Conservation (phyloP, 2,797 vertebrate species). For the Protonibea diacanthus region DNA sequence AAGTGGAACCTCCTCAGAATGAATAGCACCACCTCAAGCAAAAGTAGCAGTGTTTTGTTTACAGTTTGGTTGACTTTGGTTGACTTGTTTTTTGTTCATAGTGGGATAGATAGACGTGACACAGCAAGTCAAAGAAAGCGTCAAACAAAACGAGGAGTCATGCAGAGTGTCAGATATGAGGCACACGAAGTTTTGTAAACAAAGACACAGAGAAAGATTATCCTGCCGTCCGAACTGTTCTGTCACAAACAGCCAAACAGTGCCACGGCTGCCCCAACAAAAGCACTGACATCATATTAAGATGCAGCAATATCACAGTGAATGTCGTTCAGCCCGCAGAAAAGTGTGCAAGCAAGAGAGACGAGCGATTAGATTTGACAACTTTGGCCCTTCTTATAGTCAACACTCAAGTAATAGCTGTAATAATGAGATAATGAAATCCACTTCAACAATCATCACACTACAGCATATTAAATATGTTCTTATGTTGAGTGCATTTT, state of each 20-base stretch:
- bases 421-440: constrained; percentile 43
- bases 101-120: constrained; percentile 2
- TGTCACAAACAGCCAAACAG: constrained; percentile 8
- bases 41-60: constrained; percentile 21
- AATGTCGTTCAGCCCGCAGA: not conserved
- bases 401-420: constrained; percentile 34
- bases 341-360: constrained; percentile 15
- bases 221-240: too few species aligned
- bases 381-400: constrained; percentile 24
- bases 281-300: not conserved
- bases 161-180: constrained; percentile 23
- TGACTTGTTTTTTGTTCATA: constrained; percentile 8
- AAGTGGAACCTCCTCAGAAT: constrained; percentile 25
- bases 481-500: constrained; percentile 35
- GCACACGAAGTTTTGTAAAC: not conserved
- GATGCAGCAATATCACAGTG: not conserved
- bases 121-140: constrained; percentile 33
- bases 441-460: constrained; percentile 41
- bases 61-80: constrained; percentile 3
- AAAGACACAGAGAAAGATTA: too few species aligned
- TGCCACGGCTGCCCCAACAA: not conserved
- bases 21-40: constrained; percentile 27
- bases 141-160: constrained; percentile 36
- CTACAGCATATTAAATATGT: constrained; percentile 37
- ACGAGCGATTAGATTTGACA: constrained; percentile 40